Base-by-base conservation (phyloP, 2,888 invertebrate genomes). In the Drosophila kuntzei region DNA sequence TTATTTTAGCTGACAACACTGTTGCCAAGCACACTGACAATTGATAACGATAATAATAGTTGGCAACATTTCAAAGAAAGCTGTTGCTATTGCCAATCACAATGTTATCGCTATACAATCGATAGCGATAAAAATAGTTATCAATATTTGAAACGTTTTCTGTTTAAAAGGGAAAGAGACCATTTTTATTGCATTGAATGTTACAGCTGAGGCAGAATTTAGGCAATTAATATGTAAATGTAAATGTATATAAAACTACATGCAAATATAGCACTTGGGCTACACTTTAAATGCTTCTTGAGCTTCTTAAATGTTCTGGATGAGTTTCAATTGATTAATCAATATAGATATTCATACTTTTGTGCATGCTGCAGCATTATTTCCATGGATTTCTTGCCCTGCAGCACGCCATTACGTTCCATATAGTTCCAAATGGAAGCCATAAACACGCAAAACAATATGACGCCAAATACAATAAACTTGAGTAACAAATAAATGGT, bases 361-460 rank as follows among this genome's bases (percentile, higher is more conserved):
- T 90, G 86, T 12, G 89, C 78, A 53, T 84, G 81, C 25, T 79
- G 85, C 16, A 92, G 70, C 75, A 90, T 89, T 14, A 95, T 94
- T 86, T 95, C 94, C 93, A 97, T 95, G 1, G 95, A 95, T 58
- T 94, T 93, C 86, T 95, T 94, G 7, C 96, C 95, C n/a, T 97
- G 95, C 80, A 95, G 93, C 14, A 97, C 93, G 41, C 95, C 96
- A 91, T 97, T 96, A 77, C 93, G 93, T 91, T 97, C 97, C 73
- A 97, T 96, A 76, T 94, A 94, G 90, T 96, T 96, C 97, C 97
- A 97, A 71, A 97, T 90, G 0, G 96, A 94, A 32, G 95, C 96
- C 97, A 97, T 97, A 75, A 96, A 93, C 16, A 96, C 74, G 71
- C 94, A 94, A 89, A 96, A 97, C 54, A 95, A 93, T 77, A 95